Evolutionary conservation across 2,797 vertebrate genomes (phyloP).

Genomic region (Catharus ustulatus): DNA sequence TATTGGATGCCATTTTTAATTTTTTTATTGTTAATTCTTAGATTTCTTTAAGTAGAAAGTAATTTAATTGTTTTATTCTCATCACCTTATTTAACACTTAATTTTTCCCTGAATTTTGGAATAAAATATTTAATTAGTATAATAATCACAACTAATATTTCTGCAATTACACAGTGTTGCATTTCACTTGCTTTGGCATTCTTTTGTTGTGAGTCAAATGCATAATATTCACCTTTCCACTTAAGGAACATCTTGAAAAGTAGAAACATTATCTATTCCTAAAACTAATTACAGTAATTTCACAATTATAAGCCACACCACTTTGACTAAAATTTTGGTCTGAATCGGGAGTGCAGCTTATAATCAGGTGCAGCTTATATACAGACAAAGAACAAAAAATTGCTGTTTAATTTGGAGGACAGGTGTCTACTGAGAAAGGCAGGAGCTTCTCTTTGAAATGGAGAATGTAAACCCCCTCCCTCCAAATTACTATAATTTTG

Average conservation of each 20-base stretch:
- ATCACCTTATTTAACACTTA: neutral
- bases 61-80: neutral
- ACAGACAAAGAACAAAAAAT: too few relatives aligned
- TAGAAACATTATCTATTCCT: neutral
- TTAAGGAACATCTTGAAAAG: neutral
- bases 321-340: too few relatives aligned
- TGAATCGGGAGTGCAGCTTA: too few relatives aligned
- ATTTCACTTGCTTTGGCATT: neutral
- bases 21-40: neutral
- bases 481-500: too few relatives aligned
- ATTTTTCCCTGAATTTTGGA: neutral
- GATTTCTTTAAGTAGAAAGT: neutral
- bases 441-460: too few relatives aligned
- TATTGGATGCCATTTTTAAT: rapidly evolving
- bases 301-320: too few relatives aligned
- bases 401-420: too few relatives aligned
- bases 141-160: neutral
- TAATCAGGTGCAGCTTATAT: too few relatives aligned
- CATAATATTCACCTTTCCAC: neutral
- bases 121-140: neutral
- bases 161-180: neutral
- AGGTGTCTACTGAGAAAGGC: too few relatives aligned
- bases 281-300: neutral
- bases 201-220: neutral
- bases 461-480: too few relatives aligned